Evolutionary conservation across 2,797 vertebrate species (phyloP).

Genomic region (Rhynchotus rufescens): DNA sequence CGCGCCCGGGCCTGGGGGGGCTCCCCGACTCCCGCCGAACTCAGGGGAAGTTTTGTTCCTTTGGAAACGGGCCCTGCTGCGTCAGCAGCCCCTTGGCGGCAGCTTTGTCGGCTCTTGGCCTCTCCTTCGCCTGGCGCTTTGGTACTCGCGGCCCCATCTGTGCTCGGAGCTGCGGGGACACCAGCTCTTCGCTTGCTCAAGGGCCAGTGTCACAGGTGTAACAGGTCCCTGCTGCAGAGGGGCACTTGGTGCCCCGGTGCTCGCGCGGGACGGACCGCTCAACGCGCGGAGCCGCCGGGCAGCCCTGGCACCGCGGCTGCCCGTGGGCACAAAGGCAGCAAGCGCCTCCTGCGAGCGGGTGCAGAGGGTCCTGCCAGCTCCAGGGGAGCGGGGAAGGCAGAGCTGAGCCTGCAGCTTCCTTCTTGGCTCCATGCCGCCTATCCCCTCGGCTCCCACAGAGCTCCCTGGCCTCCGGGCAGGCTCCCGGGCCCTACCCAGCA

Average conservation of each 20-base stretch:
- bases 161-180: neutral
- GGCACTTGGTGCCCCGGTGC: no score
- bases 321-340: no score
- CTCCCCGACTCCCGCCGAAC: neutral
- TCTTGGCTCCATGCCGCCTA: neutral
- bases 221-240: neutral
- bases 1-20: no score
- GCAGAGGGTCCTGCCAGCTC: neutral
- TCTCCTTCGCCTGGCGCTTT: neutral
- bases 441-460: neutral
- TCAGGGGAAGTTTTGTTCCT: constrained; percentile 47
- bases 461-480: neutral
- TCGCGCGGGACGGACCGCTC: neutral
- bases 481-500: neutral
- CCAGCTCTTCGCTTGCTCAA: neutral
- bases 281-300: no score
- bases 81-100: constrained; percentile 33
- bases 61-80: constrained; percentile 39
- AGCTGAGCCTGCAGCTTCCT: neutral
- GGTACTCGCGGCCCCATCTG: neutral
- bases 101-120: neutral
- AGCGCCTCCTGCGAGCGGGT: neutral
- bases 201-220: no score
- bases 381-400: neutral
- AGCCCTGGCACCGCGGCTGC: no score